These are phyloP conservation scores for Diglossa cyanea DNA, from an alignment of 2,797 vertebrate genomes.

Conservation along the genomic window DNA sequence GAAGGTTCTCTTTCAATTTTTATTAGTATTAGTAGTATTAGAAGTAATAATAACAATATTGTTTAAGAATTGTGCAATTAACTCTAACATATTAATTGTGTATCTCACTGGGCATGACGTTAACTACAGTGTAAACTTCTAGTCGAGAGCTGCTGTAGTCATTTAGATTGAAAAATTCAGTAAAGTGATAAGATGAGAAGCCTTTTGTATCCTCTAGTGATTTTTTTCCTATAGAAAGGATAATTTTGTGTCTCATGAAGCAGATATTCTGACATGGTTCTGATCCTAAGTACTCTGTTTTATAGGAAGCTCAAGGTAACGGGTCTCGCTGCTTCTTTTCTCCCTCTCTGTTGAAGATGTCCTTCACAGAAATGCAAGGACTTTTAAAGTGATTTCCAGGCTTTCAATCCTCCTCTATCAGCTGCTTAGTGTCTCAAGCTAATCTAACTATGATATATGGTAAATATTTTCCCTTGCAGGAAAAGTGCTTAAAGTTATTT, in stretches of 20 bases:
- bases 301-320: constrained; percentile 14
- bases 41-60: not conserved
- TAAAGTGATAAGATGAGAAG: not conserved
- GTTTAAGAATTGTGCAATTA: not conserved
- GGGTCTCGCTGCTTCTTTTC: not conserved
- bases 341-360: constrained; percentile 59
- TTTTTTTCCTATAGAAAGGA: not conserved
- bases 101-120: not conserved
- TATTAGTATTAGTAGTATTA: not conserved
- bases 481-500: constrained; percentile 73
- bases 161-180: not conserved
- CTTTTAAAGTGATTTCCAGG: constrained; percentile 70
- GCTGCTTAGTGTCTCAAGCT: constrained; percentile 53
- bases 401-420: constrained; percentile 71
- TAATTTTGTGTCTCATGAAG: constrained; percentile 10
- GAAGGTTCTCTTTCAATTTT: not conserved
- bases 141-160: not conserved
- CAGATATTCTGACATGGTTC: constrained; percentile 26
- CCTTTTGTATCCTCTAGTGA: not conserved
- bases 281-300: constrained; percentile 30
- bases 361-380: constrained; percentile 77
- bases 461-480: constrained; percentile 76
- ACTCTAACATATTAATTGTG: not conserved
- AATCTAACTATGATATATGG: constrained; percentile 76
- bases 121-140: not conserved